phyloP scores from a whole-genome alignment of 2,888 invertebrate species.

The Stratiomys singularior region DNA sequence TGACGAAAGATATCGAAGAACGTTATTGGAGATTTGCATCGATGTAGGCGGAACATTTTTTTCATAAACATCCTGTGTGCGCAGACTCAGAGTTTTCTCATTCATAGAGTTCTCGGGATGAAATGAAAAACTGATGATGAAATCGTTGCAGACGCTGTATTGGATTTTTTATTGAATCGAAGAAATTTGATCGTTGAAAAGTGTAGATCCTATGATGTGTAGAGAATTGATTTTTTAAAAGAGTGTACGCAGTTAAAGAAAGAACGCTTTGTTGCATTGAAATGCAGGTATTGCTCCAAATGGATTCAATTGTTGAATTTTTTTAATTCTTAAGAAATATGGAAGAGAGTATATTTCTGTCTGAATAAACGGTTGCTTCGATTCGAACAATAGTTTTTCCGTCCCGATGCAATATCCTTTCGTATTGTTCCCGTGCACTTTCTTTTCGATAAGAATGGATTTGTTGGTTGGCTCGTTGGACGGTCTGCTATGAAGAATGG shows the following conservation, averaged over 20 bases:
- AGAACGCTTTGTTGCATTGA: background rate
- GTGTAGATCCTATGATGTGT: slow-evolving; percentile 4
- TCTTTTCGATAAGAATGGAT: background rate
- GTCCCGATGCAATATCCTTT: slow-evolving; percentile 33
- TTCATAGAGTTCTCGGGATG: slow-evolving; percentile 22
- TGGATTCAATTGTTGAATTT: slow-evolving; percentile 14
- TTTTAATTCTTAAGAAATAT: background rate
- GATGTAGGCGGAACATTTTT: slow-evolving; percentile 24
- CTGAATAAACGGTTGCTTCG: background rate
- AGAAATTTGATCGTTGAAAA: slow-evolving; percentile 38
- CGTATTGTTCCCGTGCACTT: slow-evolving; percentile 13
- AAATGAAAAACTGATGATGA: slow-evolving; percentile 35
- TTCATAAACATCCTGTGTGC: slow-evolving; percentile 36
- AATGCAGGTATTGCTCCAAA: background rate
- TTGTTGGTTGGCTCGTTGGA: too few species aligned
- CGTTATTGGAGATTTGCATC: slow-evolving; percentile 7
- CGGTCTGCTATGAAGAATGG: slow-evolving; percentile 14
- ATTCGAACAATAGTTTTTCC: slow-evolving; percentile 22
- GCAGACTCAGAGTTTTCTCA: background rate
- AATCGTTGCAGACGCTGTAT: background rate
- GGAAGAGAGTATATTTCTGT: slow-evolving; percentile 4
- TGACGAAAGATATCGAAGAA: background rate
- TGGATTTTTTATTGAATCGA: slow-evolving; percentile 15
- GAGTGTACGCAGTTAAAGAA: background rate
- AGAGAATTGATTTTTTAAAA: background rate